Evolutionary conservation across 2,113 vertebrate species (phyloP).

Genomic region (Phocoena phocoena): DNA sequence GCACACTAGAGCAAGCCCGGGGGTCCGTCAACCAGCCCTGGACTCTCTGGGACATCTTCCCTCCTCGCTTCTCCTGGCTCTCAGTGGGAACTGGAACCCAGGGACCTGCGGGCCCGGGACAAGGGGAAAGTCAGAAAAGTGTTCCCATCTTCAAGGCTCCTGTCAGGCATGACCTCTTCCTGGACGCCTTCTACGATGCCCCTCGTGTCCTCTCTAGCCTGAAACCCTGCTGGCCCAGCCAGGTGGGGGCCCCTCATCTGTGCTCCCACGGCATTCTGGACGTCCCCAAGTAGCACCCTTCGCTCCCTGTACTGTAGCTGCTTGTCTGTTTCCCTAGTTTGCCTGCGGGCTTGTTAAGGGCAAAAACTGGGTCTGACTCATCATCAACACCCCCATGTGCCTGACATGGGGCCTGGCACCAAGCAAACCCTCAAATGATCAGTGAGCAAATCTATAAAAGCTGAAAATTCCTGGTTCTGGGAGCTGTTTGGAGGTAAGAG

Average conservation of each 20-base stretch:
- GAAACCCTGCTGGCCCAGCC: background rate
- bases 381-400: too few relatives aligned
- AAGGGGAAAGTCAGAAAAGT: background rate
- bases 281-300: background rate
- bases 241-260: background rate
- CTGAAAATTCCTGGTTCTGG: background rate
- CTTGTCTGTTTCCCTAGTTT: background rate
- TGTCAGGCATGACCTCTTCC: background rate
- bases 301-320: background rate
- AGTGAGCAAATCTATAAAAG: background rate
- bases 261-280: background rate
- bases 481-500: background rate
- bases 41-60: fast-evolving
- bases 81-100: background rate
- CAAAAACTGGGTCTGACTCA: background rate
- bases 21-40: background rate
- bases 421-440: background rate
- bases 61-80: background rate
- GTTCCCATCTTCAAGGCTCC: background rate
- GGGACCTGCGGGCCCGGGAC: background rate
- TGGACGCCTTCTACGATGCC: background rate
- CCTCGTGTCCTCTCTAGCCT: background rate
- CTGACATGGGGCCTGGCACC: background rate
- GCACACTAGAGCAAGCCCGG: background rate
- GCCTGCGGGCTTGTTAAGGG: background rate